These are phyloP conservation scores for Noctua comes DNA, from an alignment of 2,888 invertebrate genomes.

Conservation along the genomic window DNA sequence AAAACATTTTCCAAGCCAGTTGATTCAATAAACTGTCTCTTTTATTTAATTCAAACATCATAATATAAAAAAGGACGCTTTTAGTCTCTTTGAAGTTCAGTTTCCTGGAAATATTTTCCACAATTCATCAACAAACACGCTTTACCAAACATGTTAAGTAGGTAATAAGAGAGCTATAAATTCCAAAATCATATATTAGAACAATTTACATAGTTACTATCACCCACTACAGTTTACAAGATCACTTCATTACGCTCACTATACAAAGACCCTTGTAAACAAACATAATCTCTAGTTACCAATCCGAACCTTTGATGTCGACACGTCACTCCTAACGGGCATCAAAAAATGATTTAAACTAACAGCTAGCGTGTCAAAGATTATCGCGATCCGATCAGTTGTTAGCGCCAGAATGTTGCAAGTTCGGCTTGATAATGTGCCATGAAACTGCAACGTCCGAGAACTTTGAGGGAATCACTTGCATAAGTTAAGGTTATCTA, in stretches of 20 bases:
- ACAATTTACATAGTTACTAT: slow-evolving; percentile 16
- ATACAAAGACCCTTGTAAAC: slow-evolving; percentile 31
- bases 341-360: slow-evolving; percentile 62
- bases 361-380: slow-evolving; percentile 54
- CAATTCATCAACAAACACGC: slow-evolving; percentile 1
- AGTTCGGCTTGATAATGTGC: slow-evolving; percentile 25
- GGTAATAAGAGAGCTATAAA: slow-evolving; percentile 7
- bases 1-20: slow-evolving; percentile 26
- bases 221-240: slow-evolving; percentile 13
- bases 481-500: slow-evolving; percentile 14
- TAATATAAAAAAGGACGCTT: not conserved
- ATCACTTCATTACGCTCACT: slow-evolving; percentile 19
- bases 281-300: slow-evolving; percentile 52
- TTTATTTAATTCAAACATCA: slow-evolving; percentile 15
- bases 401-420: slow-evolving; percentile 36
- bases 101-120: not conserved
- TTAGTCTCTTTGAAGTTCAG: slow-evolving; percentile 9
- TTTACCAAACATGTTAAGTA: not conserved
- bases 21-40: slow-evolving; percentile 13
- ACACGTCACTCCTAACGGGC: slow-evolving; percentile 42
- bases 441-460: slow-evolving; percentile 18
- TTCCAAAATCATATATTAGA: slow-evolving; percentile 1
- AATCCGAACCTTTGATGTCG: slow-evolving; percentile 41
- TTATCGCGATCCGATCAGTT: slow-evolving; percentile 52
- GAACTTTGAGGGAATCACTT: slow-evolving; percentile 13